Evolutionary conservation across 1,140 invertebrate genomes (phyloP), one percentile per base, ranked within the genome.

Genomic region (Gonatopus flavifemur): DNA sequence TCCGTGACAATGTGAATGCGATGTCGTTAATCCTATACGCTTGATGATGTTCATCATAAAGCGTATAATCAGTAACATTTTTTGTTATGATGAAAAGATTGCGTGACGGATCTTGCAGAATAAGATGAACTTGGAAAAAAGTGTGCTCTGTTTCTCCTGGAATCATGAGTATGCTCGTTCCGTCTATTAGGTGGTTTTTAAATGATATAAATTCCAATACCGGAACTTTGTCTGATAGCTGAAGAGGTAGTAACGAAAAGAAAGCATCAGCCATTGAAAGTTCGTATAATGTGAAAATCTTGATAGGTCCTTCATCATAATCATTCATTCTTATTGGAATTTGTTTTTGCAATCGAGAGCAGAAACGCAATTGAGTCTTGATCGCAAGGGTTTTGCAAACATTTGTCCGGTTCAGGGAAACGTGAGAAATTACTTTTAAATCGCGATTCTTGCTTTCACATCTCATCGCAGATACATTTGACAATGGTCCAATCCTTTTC

Each of bases 41-140:
- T n/a, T n/a, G n/a, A n/a, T n/a, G n/a, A n/a, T n/a, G n/a, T n/a
- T n/a, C 5, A 16, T 55, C 46, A 55, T 55, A 55, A 24, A 20
- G 24, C 18, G 16, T 22, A 49, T 38, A 49, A n/a, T 55, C 35
- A 39, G 33, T 44, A 19, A 49, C 18, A n/a, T 49, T 48, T 49
- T 45, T 49, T 3, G 25, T 25, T 9, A 53, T 18, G 2, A 41
- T 22, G n/a, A 36, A 35, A 13, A 47, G 20, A 37, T 47, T 37
- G 15, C 16, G 6, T 25, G 36, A 22, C 16, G 16, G 8, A 10
- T 25, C 21, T 18, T 38, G 13, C n/a, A 53, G 30, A 4, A 47
- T 47, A n/a, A 25, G 36, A 35, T 47, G 30, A 46, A 40, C 21
- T 20, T 47, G 8, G 47, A 18, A 46, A 13, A 53, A 19, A 30